These are phyloP conservation scores for Perithous albicinctus DNA, from an alignment of 2,888 invertebrate genomes.

Conservation along the genomic window DNA sequence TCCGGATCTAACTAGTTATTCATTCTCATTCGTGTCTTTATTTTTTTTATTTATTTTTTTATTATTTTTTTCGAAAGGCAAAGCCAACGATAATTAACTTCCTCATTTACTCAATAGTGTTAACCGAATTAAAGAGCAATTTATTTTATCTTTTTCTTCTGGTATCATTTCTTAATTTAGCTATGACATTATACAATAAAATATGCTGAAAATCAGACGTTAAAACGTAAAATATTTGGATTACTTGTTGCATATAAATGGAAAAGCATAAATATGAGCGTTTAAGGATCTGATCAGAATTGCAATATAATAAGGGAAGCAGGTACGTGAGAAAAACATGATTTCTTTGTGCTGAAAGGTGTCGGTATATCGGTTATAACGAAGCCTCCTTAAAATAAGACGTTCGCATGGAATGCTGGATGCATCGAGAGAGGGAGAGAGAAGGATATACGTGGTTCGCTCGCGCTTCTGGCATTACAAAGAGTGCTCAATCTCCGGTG, in stretches of 20 bases:
- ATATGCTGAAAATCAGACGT: too few species aligned
- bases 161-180: too few species aligned
- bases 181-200: too few species aligned
- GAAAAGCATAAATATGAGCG: too few species aligned
- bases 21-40: background rate
- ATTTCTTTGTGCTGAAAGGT: constrained; percentile 59
- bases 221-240: background rate
- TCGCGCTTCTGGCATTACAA: constrained; percentile 70
- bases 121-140: too few species aligned
- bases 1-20: background rate
- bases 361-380: constrained; percentile 33
- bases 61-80: too few species aligned
- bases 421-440: constrained; percentile 17
- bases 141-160: too few species aligned
- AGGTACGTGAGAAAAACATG: constrained; percentile 52
- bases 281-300: background rate
- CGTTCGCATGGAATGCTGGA: constrained; percentile 63
- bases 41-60: too few species aligned
- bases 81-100: background rate
- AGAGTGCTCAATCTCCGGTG: constrained; percentile 69
- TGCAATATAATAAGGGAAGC: background rate
- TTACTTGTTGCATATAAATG: too few species aligned
- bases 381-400: constrained; percentile 66
- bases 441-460: constrained; percentile 48
- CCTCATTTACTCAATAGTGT: background rate